phyloP scores from a whole-genome alignment of 2,113 vertebrate species.

The Tenrec ecaudatus region DNA sequence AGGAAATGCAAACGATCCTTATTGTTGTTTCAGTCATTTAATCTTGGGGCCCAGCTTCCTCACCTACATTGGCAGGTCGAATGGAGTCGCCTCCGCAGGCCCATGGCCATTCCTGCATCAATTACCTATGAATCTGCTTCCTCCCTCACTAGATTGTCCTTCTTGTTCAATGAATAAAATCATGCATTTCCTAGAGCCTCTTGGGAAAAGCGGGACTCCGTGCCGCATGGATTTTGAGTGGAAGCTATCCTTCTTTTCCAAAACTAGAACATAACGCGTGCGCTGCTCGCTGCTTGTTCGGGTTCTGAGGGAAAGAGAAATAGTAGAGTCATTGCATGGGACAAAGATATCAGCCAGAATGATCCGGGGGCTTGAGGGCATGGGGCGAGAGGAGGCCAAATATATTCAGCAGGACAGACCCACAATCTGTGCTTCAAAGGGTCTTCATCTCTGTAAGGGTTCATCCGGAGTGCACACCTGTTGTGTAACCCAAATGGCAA shows the following conservation, averaged over 20 bases:
- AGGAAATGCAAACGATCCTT: constrained; percentile 46
- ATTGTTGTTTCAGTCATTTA: neutral
- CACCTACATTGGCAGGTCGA: neutral
- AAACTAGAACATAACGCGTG: constrained; percentile 39
- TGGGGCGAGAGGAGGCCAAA: neutral
- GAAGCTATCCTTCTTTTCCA: constrained; percentile 43
- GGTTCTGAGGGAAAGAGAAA: constrained; percentile 52
- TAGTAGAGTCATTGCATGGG: neutral
- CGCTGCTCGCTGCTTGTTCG: constrained; percentile 9
- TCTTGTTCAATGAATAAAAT: constrained; percentile 48
- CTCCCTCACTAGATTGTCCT: constrained; percentile 15
- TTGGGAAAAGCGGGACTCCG: constrained; percentile 31
- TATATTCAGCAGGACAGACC: neutral
- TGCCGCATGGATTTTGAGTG: neutral
- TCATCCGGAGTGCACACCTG: neutral
- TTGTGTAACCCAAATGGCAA: neutral
- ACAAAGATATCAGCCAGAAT: neutral
- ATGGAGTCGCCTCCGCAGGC: neutral
- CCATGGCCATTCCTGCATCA: neutral
- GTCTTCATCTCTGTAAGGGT: neutral
- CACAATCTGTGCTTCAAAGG: neutral
- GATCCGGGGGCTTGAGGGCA: neutral
- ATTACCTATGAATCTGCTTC: neutral
- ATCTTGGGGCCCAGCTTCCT: constrained; percentile 54
- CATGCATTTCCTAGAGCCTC: constrained; percentile 35